Evolutionary conservation across 2,113 vertebrate species (phyloP).

Genomic region (Colossoma macropomum): DNA sequence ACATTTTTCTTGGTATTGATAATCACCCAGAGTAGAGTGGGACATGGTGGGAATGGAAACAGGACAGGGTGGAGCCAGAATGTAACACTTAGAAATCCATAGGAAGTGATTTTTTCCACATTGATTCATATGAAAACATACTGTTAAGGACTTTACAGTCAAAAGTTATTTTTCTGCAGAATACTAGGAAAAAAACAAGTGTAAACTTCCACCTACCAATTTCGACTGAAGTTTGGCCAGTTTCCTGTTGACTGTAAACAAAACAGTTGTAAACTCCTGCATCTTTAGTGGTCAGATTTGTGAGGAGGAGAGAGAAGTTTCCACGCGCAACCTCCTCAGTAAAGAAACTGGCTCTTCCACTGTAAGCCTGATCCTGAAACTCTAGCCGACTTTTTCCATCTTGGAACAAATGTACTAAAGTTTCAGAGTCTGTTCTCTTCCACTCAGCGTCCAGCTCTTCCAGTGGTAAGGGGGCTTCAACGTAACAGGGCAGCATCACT

Average conservation of each 20-base stretch:
- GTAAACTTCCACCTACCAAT: not conserved
- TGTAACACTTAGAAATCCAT: too few species aligned
- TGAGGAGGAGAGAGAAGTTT: conserved; percentile 15
- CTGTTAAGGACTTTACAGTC: too few species aligned
- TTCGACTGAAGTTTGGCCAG: not conserved
- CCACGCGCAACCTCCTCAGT: not conserved
- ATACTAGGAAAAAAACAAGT: too few species aligned
- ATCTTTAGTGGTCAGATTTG: not conserved
- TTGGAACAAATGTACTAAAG: conserved; percentile 27
- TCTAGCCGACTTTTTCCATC: conserved; percentile 24
- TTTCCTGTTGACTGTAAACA: not conserved
- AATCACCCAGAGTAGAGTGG: too few species aligned
- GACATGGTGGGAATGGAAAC: too few species aligned
- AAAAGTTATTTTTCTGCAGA: too few species aligned
- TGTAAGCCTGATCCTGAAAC: not conserved
- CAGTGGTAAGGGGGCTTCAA: not conserved
- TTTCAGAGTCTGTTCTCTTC: not conserved
- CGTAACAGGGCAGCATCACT: conserved; percentile 36
- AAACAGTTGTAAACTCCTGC: conserved; percentile 25
- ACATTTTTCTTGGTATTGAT: too few species aligned
- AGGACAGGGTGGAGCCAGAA: too few species aligned
- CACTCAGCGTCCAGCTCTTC: conserved; percentile 8
- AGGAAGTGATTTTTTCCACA: too few species aligned
- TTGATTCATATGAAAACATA: too few species aligned
- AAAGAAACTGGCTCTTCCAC: conserved; percentile 23